Evolutionary conservation across 1,140 invertebrate species (phyloP).

Genomic region (Branchinecta lynchi): DNA sequence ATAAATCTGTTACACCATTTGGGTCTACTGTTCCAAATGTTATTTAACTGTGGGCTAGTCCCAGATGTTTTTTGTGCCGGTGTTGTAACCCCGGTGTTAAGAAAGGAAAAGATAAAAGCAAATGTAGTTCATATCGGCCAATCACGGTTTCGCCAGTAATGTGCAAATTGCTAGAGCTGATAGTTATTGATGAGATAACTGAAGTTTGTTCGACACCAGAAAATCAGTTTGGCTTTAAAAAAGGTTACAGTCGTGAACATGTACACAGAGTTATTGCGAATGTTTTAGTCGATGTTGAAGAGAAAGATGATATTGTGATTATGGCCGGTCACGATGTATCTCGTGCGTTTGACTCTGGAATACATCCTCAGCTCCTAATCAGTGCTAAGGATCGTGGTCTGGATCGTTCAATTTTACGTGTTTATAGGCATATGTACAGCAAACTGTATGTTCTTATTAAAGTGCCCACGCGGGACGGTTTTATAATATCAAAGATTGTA

Average conservation of each 20-base stretch:
- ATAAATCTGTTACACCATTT: neutral
- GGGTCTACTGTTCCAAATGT: neutral
- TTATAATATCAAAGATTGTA: too few species aligned
- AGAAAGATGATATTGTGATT: slow-evolving; percentile 5
- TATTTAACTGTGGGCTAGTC: neutral
- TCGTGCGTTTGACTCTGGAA: too few species aligned
- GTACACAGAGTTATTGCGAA: slow-evolving; percentile 2
- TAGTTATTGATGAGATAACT: neutral
- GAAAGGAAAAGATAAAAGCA: slow-evolving; percentile 7
- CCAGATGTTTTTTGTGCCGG: neutral
- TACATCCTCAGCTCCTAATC: too few species aligned
- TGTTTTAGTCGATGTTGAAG: slow-evolving; percentile 5
- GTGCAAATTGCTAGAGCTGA: neutral
- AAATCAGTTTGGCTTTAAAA: neutral
- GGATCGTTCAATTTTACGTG: too few species aligned
- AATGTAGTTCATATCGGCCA: neutral
- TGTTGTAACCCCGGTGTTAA: neutral
- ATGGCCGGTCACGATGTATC: too few species aligned
- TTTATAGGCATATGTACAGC: too few species aligned
- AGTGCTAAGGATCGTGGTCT: too few species aligned
- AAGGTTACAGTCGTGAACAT: slow-evolving; percentile 1
- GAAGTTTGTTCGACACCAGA: neutral
- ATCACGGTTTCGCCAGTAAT: slow-evolving; percentile 1
- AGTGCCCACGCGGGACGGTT: too few species aligned
- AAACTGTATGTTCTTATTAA: too few species aligned